Evolutionary conservation across 2,797 vertebrate species (phyloP).

Genomic region (Anguilla anguilla): DNA sequence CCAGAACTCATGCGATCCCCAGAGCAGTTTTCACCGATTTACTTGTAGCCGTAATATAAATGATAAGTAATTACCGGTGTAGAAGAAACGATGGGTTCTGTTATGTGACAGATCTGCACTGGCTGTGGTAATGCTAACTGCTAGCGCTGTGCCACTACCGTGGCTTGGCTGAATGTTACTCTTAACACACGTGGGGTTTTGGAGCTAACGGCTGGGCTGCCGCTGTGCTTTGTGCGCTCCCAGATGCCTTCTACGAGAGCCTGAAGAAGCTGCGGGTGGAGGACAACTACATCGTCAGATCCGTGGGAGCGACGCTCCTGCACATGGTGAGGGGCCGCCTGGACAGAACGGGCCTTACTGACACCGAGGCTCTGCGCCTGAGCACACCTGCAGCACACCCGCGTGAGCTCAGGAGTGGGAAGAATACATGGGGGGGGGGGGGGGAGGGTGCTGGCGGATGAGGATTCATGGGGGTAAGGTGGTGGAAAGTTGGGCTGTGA

Average conservation of each 20-base stretch:
- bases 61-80: too few relatives aligned
- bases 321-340: conserved; percentile 73
- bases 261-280: conserved; percentile 83
- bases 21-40: too few relatives aligned
- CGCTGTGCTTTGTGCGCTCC: conserved; percentile 32
- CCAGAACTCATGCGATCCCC: too few relatives aligned
- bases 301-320: conserved; percentile 79
- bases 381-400: neutral
- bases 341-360: too few relatives aligned
- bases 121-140: neutral
- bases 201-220: neutral
- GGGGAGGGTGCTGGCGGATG: too few relatives aligned
- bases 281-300: conserved; percentile 77
- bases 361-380: neutral
- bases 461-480: neutral
- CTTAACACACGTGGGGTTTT: neutral
- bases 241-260: conserved; percentile 82
- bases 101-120: neutral
- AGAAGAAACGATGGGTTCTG: too few relatives aligned
- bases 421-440: neutral
- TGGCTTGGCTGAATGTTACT: neutral
- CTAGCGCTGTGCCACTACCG: neutral
- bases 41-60: too few relatives aligned
- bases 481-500: neutral
- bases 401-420: neutral